Evolutionary conservation across 2,113 vertebrate genomes (phyloP), one percentile per base, ranked within the genome.

Genomic region (Misgurnus anguillicaudatus): DNA sequence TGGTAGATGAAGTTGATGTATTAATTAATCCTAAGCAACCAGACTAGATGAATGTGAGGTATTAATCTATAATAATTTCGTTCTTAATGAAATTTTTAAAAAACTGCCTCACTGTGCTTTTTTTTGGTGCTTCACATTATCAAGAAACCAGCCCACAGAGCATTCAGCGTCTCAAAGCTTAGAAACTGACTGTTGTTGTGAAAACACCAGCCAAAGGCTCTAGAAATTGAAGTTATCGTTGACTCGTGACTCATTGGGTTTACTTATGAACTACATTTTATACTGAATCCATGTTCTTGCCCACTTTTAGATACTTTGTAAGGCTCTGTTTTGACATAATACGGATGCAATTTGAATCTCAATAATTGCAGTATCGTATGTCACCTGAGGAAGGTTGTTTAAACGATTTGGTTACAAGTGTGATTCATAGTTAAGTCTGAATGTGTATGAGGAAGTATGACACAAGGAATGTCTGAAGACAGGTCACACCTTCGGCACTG

Each of bases 401-500:
- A 41, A 67, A 75, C 19, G n/a, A 51, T 63, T 45, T 73, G 42
- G 45, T 69, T 31, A 62, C 19, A 48, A 3, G 17, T 62, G 77
- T 79, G 70, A 64, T 75, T 66, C 58, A 8, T 3, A n/a, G 70
- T 75, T 45, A 79, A 75, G 66, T 69, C 70, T 57, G 45, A 72
- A 78, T 19, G 14, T 61, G 61, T 51, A 77, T 63, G 45, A 77
- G 81, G 10, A 79, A 70, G 77, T 82, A 41, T 57, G 45, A 72
- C 31, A 53, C 14, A 11, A 66, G 78, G 62, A 80, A 51, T 41
- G 60, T 83, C 66, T 53, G 71, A 47, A 55, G 76, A 62, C 57
- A 48, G 67, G 47, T 45, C 13, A 41, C 21, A 47, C 17, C 39
- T 51, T 60, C 61, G 47, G 16, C 64, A 42, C 13, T 8, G 6